phyloP scores from a whole-genome alignment of 2,797 vertebrate species.

The Mus caroli region DNA sequence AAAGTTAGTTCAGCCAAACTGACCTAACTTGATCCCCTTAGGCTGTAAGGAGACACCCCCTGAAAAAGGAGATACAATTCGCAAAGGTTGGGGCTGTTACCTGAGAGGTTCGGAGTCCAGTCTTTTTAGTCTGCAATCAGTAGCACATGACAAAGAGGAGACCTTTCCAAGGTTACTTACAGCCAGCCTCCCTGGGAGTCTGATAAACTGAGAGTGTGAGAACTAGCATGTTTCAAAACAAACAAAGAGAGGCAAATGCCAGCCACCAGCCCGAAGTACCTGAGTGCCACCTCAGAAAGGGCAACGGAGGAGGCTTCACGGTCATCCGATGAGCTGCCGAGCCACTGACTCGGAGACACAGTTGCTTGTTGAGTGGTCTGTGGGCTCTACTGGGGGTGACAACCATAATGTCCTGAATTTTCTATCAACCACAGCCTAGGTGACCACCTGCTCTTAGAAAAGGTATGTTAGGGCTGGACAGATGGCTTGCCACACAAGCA shows the following conservation, averaged over 20 bases:
- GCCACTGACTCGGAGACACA: not conserved
- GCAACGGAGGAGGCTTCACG: not conserved
- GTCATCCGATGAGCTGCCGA: not conserved
- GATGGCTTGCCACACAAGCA: not conserved
- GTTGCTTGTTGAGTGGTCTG: not conserved
- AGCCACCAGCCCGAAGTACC: conserved; percentile 58
- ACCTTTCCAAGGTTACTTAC: conserved; percentile 76
- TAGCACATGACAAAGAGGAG: conserved; percentile 77
- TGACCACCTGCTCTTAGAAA: conserved; percentile 46
- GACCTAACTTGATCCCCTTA: conserved; percentile 56
- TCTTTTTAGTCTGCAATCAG: conserved; percentile 79
- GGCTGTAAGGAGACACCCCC: conserved; percentile 65
- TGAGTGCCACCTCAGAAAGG: conserved; percentile 67
- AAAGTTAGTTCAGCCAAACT: conserved; percentile 63
- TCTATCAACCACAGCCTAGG: not conserved
- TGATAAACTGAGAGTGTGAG: conserved; percentile 59
- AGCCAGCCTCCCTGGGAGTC: conserved; percentile 58
- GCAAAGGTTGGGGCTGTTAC: conserved; percentile 79
- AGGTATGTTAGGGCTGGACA: not conserved
- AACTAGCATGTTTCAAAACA: conserved; percentile 61
- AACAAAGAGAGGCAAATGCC: conserved; percentile 50
- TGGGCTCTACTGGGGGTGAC: not conserved
- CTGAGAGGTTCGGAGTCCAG: conserved; percentile 72
- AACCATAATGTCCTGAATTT: conserved; percentile 37
- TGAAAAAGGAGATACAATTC: conserved; percentile 79